phyloP scores from a whole-genome alignment of 2,113 vertebrate genomes.

The Vulpes lagopus region DNA sequence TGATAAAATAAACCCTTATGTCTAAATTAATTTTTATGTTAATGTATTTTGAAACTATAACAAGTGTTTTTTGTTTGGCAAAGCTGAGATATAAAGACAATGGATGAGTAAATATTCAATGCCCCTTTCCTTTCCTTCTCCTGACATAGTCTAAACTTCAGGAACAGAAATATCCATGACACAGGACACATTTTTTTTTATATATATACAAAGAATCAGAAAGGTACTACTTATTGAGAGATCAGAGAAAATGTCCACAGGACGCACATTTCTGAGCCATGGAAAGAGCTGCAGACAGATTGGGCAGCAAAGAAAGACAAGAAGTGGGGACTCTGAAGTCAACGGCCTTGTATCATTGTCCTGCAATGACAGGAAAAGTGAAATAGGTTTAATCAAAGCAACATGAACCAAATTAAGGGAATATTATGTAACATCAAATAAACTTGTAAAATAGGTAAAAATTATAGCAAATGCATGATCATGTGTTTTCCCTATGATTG shows the following conservation, averaged over 20 bases:
- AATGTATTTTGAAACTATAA: neutral
- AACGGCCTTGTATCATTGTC: neutral
- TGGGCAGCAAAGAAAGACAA: neutral
- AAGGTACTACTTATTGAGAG: neutral
- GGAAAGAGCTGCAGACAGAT: constrained; percentile 44
- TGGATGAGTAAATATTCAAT: neutral
- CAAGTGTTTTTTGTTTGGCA: neutral
- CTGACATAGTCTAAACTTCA: neutral
- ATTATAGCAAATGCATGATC: neutral
- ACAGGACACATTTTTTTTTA: neutral
- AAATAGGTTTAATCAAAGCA: constrained; percentile 28
- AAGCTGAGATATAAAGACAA: neutral
- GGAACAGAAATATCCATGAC: neutral
- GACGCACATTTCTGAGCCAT: neutral
- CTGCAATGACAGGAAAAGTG: neutral
- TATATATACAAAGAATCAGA: neutral
- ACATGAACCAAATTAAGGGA: neutral
- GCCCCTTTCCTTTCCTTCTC: neutral
- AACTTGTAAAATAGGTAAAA: constrained; percentile 25
- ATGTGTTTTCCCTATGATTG: neutral
- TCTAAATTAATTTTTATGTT: neutral
- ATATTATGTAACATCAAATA: neutral
- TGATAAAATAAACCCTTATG: neutral
- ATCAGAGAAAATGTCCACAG: neutral
- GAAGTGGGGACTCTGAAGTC: neutral